Conservation (phyloP, 2,113 vertebrate species). For the Symphodus melops region DNA sequence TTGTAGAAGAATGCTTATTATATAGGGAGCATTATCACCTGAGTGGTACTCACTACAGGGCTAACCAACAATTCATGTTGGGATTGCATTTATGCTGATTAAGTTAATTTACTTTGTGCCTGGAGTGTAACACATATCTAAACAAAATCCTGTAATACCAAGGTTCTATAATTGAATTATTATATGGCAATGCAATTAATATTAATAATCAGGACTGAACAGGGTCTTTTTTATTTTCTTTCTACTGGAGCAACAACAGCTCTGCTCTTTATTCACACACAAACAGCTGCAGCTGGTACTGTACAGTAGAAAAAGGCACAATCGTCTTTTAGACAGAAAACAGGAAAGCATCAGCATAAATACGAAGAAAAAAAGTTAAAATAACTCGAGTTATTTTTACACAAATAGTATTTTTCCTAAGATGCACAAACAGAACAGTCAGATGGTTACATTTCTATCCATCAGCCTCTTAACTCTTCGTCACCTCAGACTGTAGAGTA, state of each 20-base stretch:
- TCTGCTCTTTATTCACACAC: conserved; percentile 47
- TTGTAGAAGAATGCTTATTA: not conserved
- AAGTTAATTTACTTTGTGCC: conserved; percentile 20
- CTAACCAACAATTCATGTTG: conserved; percentile 5
- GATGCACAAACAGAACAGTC: conserved; percentile 38
- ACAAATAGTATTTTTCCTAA: conserved; percentile 21
- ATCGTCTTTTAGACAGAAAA: conserved; percentile 6
- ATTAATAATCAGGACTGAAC: conserved; percentile 43
- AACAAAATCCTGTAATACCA: conserved; percentile 34
- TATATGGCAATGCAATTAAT: conserved; percentile 30
- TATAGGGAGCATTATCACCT: conserved; percentile 50
- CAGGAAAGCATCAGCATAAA: conserved; percentile 11
- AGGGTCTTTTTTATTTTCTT: conserved; percentile 27
- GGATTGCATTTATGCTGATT: conserved; percentile 15
- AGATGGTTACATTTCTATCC: conserved; percentile 29
- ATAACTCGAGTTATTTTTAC: conserved; percentile 25
- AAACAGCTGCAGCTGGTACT: conserved; percentile 69
- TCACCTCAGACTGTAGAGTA: conserved; percentile 1
- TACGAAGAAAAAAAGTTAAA: not conserved
- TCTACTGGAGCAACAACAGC: conserved; percentile 15
- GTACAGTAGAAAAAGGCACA: conserved; percentile 51
- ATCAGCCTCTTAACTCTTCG: conserved; percentile 28
- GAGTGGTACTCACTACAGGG: conserved; percentile 28
- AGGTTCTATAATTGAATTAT: conserved; percentile 14
- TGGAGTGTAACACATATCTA: conserved; percentile 26